Conservation (phyloP, 1,140 invertebrate genomes). For the Leptonema lineaticorne region DNA sequence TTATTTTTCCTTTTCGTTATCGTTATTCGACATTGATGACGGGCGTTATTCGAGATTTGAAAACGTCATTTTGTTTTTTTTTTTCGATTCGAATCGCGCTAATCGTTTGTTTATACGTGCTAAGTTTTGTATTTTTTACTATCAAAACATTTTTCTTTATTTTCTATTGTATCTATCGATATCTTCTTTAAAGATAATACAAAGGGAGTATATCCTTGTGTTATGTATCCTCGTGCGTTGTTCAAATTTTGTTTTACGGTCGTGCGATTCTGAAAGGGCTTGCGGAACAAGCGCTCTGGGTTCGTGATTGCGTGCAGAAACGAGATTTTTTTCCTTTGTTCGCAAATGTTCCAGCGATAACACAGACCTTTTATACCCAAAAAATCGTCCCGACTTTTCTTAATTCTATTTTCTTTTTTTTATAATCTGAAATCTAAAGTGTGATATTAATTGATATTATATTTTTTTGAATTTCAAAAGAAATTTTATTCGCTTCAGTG, state of each 20-base stretch:
- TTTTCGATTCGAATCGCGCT: too few relatives aligned
- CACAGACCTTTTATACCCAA: slow-evolving; percentile 18
- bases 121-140: too few relatives aligned
- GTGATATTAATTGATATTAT: background rate
- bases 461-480: background rate
- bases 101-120: too few relatives aligned
- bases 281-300: slow-evolving; percentile 14
- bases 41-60: too few relatives aligned
- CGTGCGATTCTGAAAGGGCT: slow-evolving; percentile 21
- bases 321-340: slow-evolving; percentile 4
- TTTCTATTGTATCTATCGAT: background rate
- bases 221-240: background rate
- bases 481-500: too few relatives aligned
- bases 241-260: slow-evolving; percentile 34
- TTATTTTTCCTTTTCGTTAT: too few relatives aligned
- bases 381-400: background rate
- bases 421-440: background rate
- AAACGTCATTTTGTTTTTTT: too few relatives aligned
- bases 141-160: too few relatives aligned
- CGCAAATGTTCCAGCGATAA: slow-evolving; percentile 11
- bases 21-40: too few relatives aligned
- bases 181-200: background rate
- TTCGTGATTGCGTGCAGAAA: slow-evolving; percentile 20
- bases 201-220: background rate
- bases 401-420: background rate